Evolutionary conservation across 2,113 vertebrate genomes (phyloP), one percentile per base, ranked within the genome.

Genomic region (Clupea harengus): DNA sequence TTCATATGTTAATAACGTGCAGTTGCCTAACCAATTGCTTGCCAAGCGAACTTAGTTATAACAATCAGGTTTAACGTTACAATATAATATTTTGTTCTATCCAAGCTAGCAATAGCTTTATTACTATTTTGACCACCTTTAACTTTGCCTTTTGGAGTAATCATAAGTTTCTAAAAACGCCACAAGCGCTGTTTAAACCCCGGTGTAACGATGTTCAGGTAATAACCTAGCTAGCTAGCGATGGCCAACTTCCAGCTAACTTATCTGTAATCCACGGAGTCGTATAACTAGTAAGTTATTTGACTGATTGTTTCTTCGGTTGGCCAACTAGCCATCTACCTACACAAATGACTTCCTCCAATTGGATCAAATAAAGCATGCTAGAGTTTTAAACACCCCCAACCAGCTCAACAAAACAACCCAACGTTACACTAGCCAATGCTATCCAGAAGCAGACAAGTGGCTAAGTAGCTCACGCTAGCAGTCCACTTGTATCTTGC

Each of bases 211-310:
- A 22, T 60, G 72, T 78, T 78, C 72, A 78, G 72, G 72, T 78
- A 78, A 78, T 39, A 78, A 78, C 11, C 72, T 78, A 78, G 72
- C 72, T 17, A 78, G 72, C 13, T 78, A 78, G 72, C 72, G 72
- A 78, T 18, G 13, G 72, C 3, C 72, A 39, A 78, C 32, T 39
- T 78, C 39, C 28, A 39, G 28, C 32, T 64, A 64, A 64, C 20
- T 64, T 64, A 64, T 78, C 39, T 39, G 39, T 39, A 39, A 39
- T 39, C 39, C 13, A 78, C 15, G 28, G 25, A 32, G 72, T 39
- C 28, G 11, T 18, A 2, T 32, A 78, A 72, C 64, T 9, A 17
- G 72, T 78, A 13, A 78, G 11, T 78, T 78, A 17, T n/a, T 39
- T 39, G 25, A 28, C n/a, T 67, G 22, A n/a, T 78, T 78, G 17